Evolutionary conservation across 2,797 vertebrate species (phyloP).

Genomic region (Catharus ustulatus): DNA sequence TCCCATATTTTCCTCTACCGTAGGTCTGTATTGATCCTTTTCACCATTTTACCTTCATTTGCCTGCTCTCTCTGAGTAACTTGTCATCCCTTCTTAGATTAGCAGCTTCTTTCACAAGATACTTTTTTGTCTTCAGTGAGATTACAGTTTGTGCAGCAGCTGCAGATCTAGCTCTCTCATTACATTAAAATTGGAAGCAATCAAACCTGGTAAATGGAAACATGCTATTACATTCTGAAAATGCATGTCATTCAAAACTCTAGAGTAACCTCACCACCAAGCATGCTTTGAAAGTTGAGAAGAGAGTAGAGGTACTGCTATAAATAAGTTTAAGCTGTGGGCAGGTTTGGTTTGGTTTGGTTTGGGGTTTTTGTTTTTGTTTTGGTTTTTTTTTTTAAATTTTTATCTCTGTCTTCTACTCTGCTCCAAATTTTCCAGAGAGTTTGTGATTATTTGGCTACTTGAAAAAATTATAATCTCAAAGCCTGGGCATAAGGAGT

Average conservation of each 20-base stretch:
- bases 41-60: background rate
- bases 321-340: background rate
- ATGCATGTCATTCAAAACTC: background rate
- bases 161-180: background rate
- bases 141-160: background rate
- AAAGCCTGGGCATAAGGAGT: background rate
- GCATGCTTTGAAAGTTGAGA: background rate
- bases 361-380: background rate
- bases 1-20: background rate
- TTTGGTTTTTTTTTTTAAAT: fast-evolving
- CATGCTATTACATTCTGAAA: background rate
- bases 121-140: background rate
- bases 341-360: background rate
- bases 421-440: background rate
- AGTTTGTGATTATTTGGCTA: background rate
- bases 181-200: background rate
- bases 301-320: background rate
- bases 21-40: background rate
- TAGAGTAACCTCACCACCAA: background rate
- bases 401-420: background rate
- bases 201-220: background rate
- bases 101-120: background rate
- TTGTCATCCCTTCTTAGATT: background rate
- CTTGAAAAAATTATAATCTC: background rate
- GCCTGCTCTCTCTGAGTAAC: background rate